Evolutionary conservation across 2,888 invertebrate genomes (phyloP).

Genomic region (Pseudanteris insignis): DNA sequence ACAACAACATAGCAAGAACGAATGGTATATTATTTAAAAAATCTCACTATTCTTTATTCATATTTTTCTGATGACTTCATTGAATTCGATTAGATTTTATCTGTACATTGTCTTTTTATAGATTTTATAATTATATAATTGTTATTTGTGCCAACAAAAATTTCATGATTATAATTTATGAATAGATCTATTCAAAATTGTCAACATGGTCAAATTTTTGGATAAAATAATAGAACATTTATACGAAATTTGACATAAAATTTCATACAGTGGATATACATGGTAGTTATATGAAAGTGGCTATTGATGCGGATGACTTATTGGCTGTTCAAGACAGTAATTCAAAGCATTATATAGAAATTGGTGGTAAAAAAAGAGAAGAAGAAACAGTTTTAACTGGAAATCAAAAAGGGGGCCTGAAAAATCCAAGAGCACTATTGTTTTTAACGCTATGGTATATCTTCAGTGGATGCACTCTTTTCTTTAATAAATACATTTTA

Average conservation of each 20-base stretch:
- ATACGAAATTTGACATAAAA: not conserved
- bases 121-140: too few species aligned
- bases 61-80: too few species aligned
- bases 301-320: conserved; percentile 53
- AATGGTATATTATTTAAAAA: too few species aligned
- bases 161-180: too few species aligned
- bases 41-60: too few species aligned
- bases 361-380: conserved; percentile 50
- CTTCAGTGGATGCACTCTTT: conserved; percentile 80
- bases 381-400: conserved; percentile 52
- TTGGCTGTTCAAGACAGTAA: conserved; percentile 51
- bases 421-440: conserved; percentile 71
- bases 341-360: conserved; percentile 45
- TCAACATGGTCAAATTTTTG: too few species aligned
- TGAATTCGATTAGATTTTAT: too few species aligned
- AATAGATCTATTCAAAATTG: too few species aligned
- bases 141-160: too few species aligned
- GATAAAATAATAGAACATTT: not conserved
- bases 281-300: conserved; percentile 54
- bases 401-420: conserved; percentile 68
- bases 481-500: conserved; percentile 81
- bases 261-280: conserved; percentile 55
- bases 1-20: too few species aligned
- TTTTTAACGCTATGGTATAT: conserved; percentile 78
- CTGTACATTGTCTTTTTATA: too few species aligned